phyloP scores from a whole-genome alignment of 2,888 invertebrate species.

The Epinotia brunnichana region DNA sequence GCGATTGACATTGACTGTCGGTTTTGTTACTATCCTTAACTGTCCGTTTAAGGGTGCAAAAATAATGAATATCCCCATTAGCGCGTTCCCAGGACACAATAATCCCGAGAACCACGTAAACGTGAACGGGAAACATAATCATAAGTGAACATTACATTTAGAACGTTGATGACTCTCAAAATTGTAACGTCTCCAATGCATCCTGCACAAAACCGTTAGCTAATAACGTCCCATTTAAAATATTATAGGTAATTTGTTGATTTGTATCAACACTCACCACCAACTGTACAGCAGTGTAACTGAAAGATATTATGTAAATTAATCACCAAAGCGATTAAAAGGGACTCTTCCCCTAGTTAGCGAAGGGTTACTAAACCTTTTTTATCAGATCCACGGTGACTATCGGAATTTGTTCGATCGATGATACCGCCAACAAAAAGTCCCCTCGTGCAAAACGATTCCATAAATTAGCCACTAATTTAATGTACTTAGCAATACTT shows the following conservation, averaged over 20 bases:
- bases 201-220: slow-evolving; percentile 12
- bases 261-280: slow-evolving; percentile 38
- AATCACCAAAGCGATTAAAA: slow-evolving; percentile 75
- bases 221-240: slow-evolving; percentile 10
- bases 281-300: slow-evolving; percentile 40
- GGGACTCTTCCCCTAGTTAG: slow-evolving; percentile 48
- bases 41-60: no score
- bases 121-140: no score
- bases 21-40: no score
- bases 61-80: no score
- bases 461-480: slow-evolving; percentile 37
- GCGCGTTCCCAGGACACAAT: no score
- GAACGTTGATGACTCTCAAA: no score
- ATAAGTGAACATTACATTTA: no score
- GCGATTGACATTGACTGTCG: no score
- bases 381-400: slow-evolving; percentile 60
- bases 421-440: slow-evolving; percentile 57
- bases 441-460: slow-evolving; percentile 43
- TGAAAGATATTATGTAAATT: slow-evolving; percentile 79
- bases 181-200: no score
- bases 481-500: slow-evolving; percentile 29
- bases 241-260: slow-evolving; percentile 24
- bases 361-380: slow-evolving; percentile 61
- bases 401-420: slow-evolving; percentile 70
- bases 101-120: no score